These are phyloP conservation scores for Heliconius ethilla DNA, from an alignment of 2,888 invertebrate species.

Conservation along the genomic window DNA sequence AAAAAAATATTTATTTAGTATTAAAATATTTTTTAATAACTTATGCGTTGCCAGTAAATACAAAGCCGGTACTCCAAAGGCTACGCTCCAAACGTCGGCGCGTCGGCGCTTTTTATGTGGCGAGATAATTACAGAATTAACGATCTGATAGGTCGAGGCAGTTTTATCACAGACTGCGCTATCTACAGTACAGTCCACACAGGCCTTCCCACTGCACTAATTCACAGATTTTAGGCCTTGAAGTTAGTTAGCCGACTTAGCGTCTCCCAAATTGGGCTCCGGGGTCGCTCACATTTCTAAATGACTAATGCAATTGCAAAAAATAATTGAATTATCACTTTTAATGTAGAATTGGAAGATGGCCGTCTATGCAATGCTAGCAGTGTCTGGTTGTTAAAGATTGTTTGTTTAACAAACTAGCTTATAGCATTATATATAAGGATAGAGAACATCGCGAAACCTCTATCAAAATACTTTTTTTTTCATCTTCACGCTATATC, in stretches of 20 bases:
- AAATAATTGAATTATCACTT: constrained; percentile 16
- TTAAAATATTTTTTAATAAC: constrained; percentile 4
- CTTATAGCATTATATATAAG: too few relatives aligned
- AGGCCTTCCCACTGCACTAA: constrained; percentile 57
- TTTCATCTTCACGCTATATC: too few relatives aligned
- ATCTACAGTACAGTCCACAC: constrained; percentile 52
- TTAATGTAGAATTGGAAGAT: neutral
- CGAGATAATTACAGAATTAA: constrained; percentile 66
- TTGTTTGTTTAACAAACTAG: neutral
- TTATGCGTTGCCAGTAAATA: neutral
- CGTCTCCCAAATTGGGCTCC: constrained; percentile 58
- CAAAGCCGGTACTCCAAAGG: neutral
- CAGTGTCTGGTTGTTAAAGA: neutral
- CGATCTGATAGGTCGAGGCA: constrained; percentile 59
- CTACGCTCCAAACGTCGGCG: constrained; percentile 48
- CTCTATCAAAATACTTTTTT: too few relatives aligned
- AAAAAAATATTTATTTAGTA: neutral
- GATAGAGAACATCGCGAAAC: too few relatives aligned
- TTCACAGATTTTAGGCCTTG: constrained; percentile 67
- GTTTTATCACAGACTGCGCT: constrained; percentile 70
- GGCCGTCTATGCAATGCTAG: neutral
- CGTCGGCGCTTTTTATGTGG: constrained; percentile 67
- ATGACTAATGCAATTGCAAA: constrained; percentile 39
- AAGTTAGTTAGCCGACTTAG: constrained; percentile 56
- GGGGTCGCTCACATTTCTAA: constrained; percentile 51